These are phyloP conservation scores for Brachionus paranguensis DNA, from an alignment of 1,140 invertebrate species.

Conservation along the genomic window DNA sequence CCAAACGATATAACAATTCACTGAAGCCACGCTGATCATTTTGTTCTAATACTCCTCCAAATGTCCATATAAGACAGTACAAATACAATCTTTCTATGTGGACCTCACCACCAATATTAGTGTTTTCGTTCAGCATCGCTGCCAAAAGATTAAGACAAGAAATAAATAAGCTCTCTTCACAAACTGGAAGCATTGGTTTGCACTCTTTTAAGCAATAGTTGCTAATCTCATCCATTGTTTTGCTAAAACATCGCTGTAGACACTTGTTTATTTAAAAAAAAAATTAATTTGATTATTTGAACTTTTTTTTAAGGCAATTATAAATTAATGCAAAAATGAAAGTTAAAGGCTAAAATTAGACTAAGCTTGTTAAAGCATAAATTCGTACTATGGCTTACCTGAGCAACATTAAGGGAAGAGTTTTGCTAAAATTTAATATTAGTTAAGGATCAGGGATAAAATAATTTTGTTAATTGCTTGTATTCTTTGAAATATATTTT, in stretches of 20 bases:
- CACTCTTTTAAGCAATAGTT: constrained; percentile 51
- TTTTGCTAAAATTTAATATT: constrained; percentile 15
- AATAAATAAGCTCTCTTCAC: constrained; percentile 44
- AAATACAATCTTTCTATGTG: constrained; percentile 54
- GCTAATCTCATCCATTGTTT: constrained; percentile 54
- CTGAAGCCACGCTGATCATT: constrained; percentile 50
- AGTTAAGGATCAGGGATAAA: neutral
- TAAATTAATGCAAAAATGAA: neutral
- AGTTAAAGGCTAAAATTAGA: neutral
- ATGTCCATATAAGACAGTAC: constrained; percentile 56
- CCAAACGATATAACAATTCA: constrained; percentile 51
- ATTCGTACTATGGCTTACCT: neutral
- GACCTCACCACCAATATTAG: constrained; percentile 50
- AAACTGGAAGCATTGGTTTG: constrained; percentile 43
- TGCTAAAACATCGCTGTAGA: constrained; percentile 52
- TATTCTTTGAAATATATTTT: neutral
- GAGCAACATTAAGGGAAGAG: neutral
- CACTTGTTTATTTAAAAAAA: constrained; percentile 46
- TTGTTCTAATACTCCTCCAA: constrained; percentile 50
- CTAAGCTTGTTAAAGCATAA: neutral
- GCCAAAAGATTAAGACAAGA: constrained; percentile 51
- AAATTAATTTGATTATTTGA: neutral
- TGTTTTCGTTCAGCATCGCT: constrained; percentile 54
- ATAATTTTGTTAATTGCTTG: neutral
- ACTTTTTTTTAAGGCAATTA: neutral